These are phyloP conservation scores for Ceratina australensis DNA, from an alignment of 1,140 invertebrate genomes.

Conservation along the genomic window DNA sequence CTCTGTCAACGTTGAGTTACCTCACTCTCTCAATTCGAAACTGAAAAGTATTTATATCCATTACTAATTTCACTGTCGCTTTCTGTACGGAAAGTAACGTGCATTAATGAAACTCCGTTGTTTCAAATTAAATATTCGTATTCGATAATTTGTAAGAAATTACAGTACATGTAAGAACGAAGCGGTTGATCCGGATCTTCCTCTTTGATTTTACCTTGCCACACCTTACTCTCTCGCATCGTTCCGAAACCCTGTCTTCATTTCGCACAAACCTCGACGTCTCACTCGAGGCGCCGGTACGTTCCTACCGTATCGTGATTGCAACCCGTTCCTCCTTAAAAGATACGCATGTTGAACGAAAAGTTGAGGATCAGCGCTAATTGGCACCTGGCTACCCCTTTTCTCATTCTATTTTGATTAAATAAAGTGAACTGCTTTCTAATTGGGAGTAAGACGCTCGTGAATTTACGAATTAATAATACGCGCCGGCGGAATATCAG, in stretches of 20 bases:
- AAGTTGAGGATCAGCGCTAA: not conserved
- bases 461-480: too few relatives aligned
- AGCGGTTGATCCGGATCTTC: not conserved
- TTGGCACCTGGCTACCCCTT: not conserved
- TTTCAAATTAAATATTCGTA: too few relatives aligned
- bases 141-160: too few relatives aligned
- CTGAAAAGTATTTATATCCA: too few relatives aligned
- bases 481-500: too few relatives aligned
- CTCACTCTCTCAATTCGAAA: not conserved
- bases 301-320: constrained; percentile 9
- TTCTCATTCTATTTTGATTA: not conserved
- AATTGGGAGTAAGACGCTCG: too few relatives aligned
- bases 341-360: not conserved
- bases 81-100: too few relatives aligned
- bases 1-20: constrained; percentile 16
- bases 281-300: constrained; percentile 2
- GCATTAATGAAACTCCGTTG: too few relatives aligned
- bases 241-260: constrained; percentile 13
- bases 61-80: too few relatives aligned
- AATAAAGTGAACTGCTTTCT: not conserved
- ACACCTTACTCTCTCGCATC: not conserved
- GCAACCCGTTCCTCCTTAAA: not conserved
- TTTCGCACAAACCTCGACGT: not conserved
- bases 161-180: not conserved
- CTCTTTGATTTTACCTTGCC: not conserved